Base-by-base conservation (phyloP, 1,140 invertebrate species). In the Meloidogyne chitwoodi region DNA sequence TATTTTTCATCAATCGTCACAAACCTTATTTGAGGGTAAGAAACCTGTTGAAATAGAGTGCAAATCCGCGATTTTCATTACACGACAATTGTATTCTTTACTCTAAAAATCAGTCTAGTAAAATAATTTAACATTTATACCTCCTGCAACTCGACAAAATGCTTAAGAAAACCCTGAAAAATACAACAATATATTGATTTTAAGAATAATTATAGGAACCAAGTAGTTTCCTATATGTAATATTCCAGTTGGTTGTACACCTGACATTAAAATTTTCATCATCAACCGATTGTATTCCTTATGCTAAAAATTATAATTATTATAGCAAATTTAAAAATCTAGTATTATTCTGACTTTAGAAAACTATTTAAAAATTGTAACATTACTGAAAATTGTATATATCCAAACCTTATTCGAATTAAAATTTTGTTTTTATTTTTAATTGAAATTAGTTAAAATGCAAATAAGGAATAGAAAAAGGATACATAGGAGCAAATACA, bases 191-290 rank as follows among this genome's bases (percentile, higher is more conserved):
- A 3, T 22, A n/a, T n/a, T n/a, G n/a, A n/a, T 34, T 6, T 12
- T 22, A 73, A 26, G 34, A 73, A 65, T 16, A 72, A 72, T 31
- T 1, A 63, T n/a, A 19, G 10, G 6, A 63, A 73, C 71, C 83
- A 98, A 91, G 89, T 98, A 99, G 90, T 99, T 99, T 2, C 96
- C 96, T 66, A 99, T 89, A 89, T 99, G 96, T 63, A 96, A 89
- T 6, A 91, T 89, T 24, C 96, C 95, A 6, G 96, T 97, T 2
- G 96, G 96, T 88, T 99, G 96, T 85, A 99, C 93, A 16, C 95
- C 96, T 12, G 95, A 94, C 83, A 98, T 93, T 83, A 95, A 78
- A 68, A 79, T 73, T 26, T 34, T 56, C 44, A 19, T 22, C 41
- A 71, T 71, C 24, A 3, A 10, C 34, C 3, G 3, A 38, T 6